Conservation (phyloP, 2,888 invertebrate species). For the Lypha dubia region DNA sequence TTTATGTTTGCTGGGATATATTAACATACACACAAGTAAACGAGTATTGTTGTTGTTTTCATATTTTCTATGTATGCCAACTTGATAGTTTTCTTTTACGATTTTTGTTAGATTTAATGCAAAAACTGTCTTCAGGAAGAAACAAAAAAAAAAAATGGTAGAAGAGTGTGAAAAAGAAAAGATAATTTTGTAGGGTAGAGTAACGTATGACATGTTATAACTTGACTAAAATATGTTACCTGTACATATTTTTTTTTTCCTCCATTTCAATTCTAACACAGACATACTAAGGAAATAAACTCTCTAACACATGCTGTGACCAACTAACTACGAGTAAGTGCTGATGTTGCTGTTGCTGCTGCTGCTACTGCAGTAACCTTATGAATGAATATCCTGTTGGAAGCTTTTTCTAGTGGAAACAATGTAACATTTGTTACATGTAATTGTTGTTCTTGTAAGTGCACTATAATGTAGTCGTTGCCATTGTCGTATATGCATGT, state of each 20-base stretch:
- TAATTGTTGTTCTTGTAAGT: conserved; percentile 9
- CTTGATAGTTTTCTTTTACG: conserved; percentile 5
- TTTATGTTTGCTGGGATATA: not conserved
- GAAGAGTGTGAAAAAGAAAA: conserved; percentile 20
- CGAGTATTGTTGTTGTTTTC: no score
- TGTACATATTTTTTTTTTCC: conserved; percentile 25
- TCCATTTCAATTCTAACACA: not conserved
- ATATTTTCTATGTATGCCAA: not conserved
- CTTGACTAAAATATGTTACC: conserved; percentile 59
- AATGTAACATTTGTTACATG: not conserved
- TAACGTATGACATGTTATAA: conserved; percentile 48
- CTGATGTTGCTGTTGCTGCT: not conserved
- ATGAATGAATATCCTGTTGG: not conserved
- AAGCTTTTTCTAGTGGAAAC: conserved; percentile 2
- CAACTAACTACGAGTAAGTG: not conserved
- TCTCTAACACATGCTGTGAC: conserved; percentile 19
- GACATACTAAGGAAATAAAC: not conserved
- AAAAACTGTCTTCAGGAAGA: conserved; percentile 26
- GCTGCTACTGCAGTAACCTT: not conserved
- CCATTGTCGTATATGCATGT: conserved; percentile 10
- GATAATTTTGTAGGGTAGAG: conserved; percentile 37
- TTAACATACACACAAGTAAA: conserved; percentile 11
- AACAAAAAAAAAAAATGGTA: conserved; percentile 16
- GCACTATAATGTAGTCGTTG: not conserved
- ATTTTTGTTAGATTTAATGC: conserved; percentile 17